Evolutionary conservation across 1,140 invertebrate species (phyloP), one percentile per base, ranked within the genome.

Genomic region (Aphaenogaster rudis): DNA sequence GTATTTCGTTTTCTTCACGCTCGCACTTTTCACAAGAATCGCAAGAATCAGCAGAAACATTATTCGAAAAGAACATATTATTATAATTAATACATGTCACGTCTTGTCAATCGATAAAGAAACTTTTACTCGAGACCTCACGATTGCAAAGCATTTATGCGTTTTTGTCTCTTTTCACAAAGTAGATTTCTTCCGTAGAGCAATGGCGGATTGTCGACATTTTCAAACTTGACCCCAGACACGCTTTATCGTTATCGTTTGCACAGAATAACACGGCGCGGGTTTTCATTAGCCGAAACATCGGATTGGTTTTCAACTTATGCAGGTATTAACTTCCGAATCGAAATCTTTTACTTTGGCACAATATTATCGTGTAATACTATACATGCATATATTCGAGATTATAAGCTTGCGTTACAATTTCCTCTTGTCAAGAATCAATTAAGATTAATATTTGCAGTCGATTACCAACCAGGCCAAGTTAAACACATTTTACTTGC

Each of bases 291-390:
- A 39, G 67, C 93, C 3, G 91, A 94, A 89, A 77, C 84, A 3
- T 90, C 93, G 0, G 28, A 85, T 28, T 92, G 91, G 92, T 93
- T 93, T 77, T 48, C 69, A 17, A 94, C 93, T 45, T 88, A 88
- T 33, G 61, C 64, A 45, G 86, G 86, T 92, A 64, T 28, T 17
- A 79, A 72, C 15, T 11, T 50, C 8, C n/a, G 11, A 50, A 82
- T 33, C 17, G 2, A 42, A 48, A 13, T 21, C 8, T 59, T 21
- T 28, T 52, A 13, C 7, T 45, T 64, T 2, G 8, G 2, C 9
- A 9, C 13, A 39, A n/a, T 7, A 11, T 28, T 15, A 9, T 11
- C 2, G 33, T 5, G 3, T 15, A 33, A 7, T 2, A 28, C 28
- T 28, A 28, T 28, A 28, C 28, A 28, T 45, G n/a, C 54, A 57